Conservation (phyloP, 1,140 invertebrate species). For the Drosophila hydei region DNA sequence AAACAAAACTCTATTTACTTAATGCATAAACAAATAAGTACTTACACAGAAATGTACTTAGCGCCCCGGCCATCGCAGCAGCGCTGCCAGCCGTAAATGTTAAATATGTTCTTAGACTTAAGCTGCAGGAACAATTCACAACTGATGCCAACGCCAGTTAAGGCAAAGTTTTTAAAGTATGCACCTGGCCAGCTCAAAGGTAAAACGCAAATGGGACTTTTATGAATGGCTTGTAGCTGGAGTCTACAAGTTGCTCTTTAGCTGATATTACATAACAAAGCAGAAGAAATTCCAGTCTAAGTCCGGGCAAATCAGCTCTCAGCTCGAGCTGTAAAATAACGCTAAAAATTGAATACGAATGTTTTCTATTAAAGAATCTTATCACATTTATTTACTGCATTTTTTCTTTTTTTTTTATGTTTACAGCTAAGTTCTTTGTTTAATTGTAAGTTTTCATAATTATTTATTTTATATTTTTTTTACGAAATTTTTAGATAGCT, state of each 20-base stretch:
- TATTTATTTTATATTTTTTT: constrained; percentile 59
- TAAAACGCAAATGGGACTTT: constrained; percentile 2
- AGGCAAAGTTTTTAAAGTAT: constrained; percentile 16
- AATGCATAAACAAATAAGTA: constrained; percentile 23
- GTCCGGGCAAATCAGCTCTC: too few relatives aligned
- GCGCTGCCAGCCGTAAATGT: constrained; percentile 32
- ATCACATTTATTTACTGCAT: constrained; percentile 84
- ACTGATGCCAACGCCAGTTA: constrained; percentile 33
- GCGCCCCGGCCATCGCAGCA: background rate
- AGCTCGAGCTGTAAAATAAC: too few relatives aligned
- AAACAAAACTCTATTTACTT: constrained; percentile 26
- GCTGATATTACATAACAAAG: too few relatives aligned
- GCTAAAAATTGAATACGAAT: constrained; percentile 7
- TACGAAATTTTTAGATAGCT: constrained; percentile 70
- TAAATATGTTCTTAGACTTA: constrained; percentile 49
- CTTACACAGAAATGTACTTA: constrained; percentile 31
- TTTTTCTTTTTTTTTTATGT: constrained; percentile 69
- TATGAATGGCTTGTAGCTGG: background rate
- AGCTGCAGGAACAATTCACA: constrained; percentile 41
- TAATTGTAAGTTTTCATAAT: constrained; percentile 67
- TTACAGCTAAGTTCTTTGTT: constrained; percentile 72
- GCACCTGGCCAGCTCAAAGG: background rate
- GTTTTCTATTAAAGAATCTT: constrained; percentile 83
- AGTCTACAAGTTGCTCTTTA: too few relatives aligned
- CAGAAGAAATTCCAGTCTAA: too few relatives aligned